phyloP scores from a whole-genome alignment of 2,113 vertebrate species.

The Pyxicephalus adspersus region DNA sequence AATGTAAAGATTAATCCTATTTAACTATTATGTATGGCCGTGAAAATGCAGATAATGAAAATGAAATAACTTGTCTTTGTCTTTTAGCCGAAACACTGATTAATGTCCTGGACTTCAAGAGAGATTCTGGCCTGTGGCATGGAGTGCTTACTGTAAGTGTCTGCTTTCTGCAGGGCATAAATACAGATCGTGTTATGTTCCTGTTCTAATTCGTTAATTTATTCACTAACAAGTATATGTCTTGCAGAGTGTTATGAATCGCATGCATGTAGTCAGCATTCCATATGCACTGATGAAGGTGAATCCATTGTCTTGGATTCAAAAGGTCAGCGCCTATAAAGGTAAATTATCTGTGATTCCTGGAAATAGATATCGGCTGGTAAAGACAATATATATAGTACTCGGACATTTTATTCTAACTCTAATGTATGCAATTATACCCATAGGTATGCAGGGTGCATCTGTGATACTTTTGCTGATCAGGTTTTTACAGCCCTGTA shows the following conservation, averaged over 20 bases:
- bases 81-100: constrained; percentile 84
- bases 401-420: too few relatives aligned
- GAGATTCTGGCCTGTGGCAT: constrained; percentile 95
- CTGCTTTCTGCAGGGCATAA: not conserved
- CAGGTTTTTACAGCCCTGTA: too few relatives aligned
- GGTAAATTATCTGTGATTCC: constrained; percentile 69
- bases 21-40: not conserved
- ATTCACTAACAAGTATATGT: constrained; percentile 16
- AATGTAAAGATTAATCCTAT: too few relatives aligned
- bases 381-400: too few relatives aligned
- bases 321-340: constrained; percentile 93
- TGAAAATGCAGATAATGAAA: not conserved
- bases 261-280: constrained; percentile 94
- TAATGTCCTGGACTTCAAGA: constrained; percentile 96
- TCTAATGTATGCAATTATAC: too few relatives aligned
- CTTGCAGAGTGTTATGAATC: constrained; percentile 89
- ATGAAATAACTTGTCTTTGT: constrained; percentile 42
- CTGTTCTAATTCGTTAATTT: too few relatives aligned
- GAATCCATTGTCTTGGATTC: constrained; percentile 97
- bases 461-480: too few relatives aligned
- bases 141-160: constrained; percentile 89
- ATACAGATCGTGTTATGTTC: too few relatives aligned
- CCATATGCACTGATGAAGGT: constrained; percentile 97
- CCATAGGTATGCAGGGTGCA: too few relatives aligned
- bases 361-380: not conserved